phyloP scores from a whole-genome alignment of 2,797 vertebrate genomes.

The Sciurus carolinensis region DNA sequence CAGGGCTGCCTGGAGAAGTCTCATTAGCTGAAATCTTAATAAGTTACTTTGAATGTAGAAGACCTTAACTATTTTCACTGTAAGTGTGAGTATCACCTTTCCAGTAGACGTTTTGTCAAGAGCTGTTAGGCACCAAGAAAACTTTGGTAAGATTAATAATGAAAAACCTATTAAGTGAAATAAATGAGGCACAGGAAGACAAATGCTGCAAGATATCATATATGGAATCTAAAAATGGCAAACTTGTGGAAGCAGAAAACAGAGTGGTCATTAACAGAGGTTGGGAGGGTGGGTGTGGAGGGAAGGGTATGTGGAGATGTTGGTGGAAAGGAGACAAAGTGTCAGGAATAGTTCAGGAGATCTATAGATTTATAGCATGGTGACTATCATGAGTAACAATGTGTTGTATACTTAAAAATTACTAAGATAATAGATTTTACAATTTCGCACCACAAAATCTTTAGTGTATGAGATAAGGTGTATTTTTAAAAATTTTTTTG shows the following conservation, averaged over 20 bases:
- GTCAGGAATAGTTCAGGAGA: not conserved
- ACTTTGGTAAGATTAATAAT: not conserved
- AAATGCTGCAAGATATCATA: not conserved
- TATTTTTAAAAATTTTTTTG: no score
- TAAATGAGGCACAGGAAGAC: not conserved
- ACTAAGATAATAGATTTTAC: no score
- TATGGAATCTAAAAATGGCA: not conserved
- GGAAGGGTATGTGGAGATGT: not conserved
- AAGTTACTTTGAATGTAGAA: slow-evolving; percentile 5
- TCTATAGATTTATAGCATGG: not conserved
- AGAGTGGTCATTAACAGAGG: not conserved
- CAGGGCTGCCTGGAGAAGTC: no score
- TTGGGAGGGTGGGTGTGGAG: not conserved
- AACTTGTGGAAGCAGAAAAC: not conserved
- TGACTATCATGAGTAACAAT: not conserved
- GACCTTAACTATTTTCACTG: not conserved
- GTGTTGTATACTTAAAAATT: not conserved
- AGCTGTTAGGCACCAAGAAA: not conserved
- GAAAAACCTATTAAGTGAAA: not conserved
- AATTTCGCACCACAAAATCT: no score
- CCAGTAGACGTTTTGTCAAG: not conserved
- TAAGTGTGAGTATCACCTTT: not conserved
- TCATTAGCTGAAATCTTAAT: slow-evolving; percentile 48
- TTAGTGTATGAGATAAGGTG: no score
- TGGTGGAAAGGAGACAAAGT: not conserved